Base-by-base conservation (phyloP, 2,888 invertebrate species). In the Malachius bipustulatus region DNA sequence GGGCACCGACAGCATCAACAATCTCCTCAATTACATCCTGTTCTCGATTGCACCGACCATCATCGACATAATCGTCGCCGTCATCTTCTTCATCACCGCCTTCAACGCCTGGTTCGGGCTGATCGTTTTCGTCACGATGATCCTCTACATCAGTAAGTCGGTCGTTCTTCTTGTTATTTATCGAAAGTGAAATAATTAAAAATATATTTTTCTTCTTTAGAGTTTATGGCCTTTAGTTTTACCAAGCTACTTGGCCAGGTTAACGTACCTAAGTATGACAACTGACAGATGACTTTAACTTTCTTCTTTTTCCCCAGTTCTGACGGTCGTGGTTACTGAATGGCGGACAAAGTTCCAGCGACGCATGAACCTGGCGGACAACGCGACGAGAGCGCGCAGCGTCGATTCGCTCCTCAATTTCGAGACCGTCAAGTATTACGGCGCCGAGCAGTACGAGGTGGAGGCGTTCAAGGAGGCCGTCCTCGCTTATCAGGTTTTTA, bases 351-450 rank as follows among this genome's bases (percentile, higher is more conserved):
- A 96, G 61, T 97, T 76, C 64, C 83, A 94, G 47, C 70, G 96
- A 16, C 73, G 82, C 3, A 93, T 94, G 91, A 98, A 97, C 63
- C 67, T 80, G 15, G 82, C 90, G 0, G 96, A 97, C 57, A 98
- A 97, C 62, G 87, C 81, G 24, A 82, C 84, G 39, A 82, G 88
- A 51, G 87, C 91, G 3, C 75, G 83, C 39, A 91, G 91, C 35
- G 93, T 97, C 0, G 97, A 98, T 63, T 96, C 97, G 1, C 65
- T 98, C 35, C 70, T 97, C 9, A 98, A 98, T 66, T 97, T 91
- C 64, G 97, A 98, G 67, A 97, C 97, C 1, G 97, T 96, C 0
- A 98, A 98, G 60, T 97, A 97, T 64, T 97, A 96, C 57, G 88
- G 88, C 3, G 93, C 91, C 1, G 96, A 97, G 59, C 57, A 73